Evolutionary conservation across 2,888 invertebrate genomes (phyloP).

Genomic region (Criorhina ranunculi): DNA sequence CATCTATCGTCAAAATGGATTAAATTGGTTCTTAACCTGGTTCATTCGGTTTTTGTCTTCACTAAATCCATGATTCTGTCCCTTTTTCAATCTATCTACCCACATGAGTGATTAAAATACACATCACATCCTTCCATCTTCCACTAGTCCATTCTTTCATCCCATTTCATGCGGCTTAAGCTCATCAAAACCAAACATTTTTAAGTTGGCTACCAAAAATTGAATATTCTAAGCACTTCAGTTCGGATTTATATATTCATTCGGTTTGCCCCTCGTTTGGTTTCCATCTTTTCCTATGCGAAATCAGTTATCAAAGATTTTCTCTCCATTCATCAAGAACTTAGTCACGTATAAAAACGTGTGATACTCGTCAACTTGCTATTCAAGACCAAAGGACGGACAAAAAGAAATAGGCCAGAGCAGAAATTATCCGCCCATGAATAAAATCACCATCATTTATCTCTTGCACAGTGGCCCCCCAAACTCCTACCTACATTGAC

Average conservation of each 20-base stretch:
- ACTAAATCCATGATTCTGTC: no score
- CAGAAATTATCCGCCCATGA: slow-evolving; percentile 69
- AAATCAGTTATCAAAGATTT: slow-evolving; percentile 66
- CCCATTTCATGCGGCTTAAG: slow-evolving; percentile 16
- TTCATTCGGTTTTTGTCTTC: no score
- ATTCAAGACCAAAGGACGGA: slow-evolving; percentile 57
- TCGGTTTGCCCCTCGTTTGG: not conserved
- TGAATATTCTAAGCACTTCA: slow-evolving; percentile 55
- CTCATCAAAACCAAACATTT: slow-evolving; percentile 23
- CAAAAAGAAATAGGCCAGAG: slow-evolving; percentile 51
- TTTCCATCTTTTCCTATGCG: not conserved
- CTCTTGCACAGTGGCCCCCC: slow-evolving; percentile 43
- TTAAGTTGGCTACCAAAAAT: slow-evolving; percentile 32
- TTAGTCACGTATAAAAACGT: slow-evolving; percentile 71
- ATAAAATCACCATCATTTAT: slow-evolving; percentile 75
- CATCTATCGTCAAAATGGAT: no score
- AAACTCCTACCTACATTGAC: not conserved
- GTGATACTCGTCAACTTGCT: slow-evolving; percentile 73
- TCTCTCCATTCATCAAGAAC: slow-evolving; percentile 55
- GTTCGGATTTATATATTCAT: slow-evolving; percentile 35
- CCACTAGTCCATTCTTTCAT: not conserved
- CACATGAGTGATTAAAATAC: no score
- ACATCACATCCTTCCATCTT: not conserved
- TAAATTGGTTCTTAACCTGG: no score
- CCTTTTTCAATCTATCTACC: no score